phyloP scores from a whole-genome alignment of 1,140 invertebrate genomes.

The Temnothorax nylanderi region DNA sequence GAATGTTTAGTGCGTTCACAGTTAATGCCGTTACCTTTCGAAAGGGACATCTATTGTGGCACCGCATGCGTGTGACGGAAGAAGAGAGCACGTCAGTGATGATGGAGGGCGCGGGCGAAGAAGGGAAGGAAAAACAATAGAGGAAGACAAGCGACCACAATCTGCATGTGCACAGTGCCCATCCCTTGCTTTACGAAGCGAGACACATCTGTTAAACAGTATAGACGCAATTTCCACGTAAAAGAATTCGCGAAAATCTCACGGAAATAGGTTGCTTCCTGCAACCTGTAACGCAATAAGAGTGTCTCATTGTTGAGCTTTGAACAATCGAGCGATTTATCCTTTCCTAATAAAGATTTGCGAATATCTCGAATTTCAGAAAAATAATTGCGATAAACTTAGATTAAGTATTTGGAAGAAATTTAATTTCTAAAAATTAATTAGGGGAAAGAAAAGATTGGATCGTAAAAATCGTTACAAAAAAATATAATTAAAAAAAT shows the following conservation, averaged over 20 bases:
- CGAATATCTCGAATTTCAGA: neutral
- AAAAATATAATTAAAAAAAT: neutral
- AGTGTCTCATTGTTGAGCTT: neutral
- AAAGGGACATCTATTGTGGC: constrained; percentile 77
- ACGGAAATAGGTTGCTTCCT: neutral
- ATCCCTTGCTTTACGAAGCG: constrained; percentile 65
- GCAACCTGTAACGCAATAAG: neutral
- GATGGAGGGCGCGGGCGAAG: constrained; percentile 54
- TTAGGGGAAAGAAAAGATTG: neutral
- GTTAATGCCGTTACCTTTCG: constrained; percentile 75
- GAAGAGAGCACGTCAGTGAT: constrained; percentile 50
- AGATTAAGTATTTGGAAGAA: neutral
- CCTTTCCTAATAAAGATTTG: neutral
- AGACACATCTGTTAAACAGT: constrained; percentile 64
- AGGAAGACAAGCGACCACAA: constrained; percentile 62
- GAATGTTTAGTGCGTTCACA: constrained; percentile 69
- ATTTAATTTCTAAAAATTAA: neutral
- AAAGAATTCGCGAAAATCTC: constrained; percentile 52
- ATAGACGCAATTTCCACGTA: constrained; percentile 19
- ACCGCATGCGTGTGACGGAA: constrained; percentile 75
- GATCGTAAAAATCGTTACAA: neutral
- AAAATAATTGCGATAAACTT: neutral
- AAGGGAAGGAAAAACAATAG: constrained; percentile 62
- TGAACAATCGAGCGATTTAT: neutral
- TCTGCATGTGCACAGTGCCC: constrained; percentile 64